A percentile compares a stretch with the other conserved stretches of the same genome.
Evolutionary conservation across 2,888 invertebrate species (phyloP).

Genomic region (Ctena decussata): DNA sequence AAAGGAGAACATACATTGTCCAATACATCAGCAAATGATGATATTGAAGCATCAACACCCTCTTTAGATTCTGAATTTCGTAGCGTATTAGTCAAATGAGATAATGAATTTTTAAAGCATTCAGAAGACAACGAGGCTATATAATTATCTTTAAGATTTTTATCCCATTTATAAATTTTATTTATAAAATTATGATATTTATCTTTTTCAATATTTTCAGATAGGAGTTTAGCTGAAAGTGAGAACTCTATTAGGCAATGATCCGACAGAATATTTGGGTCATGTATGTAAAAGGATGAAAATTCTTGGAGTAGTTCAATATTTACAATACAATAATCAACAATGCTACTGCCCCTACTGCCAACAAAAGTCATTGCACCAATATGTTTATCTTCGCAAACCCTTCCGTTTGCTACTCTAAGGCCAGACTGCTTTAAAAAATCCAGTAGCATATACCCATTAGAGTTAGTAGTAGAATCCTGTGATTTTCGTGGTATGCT

Average conservation of each 20-base stretch:
- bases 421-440: slow-evolving; percentile 34
- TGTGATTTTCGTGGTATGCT: neutral
- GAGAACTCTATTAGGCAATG: slow-evolving; percentile 25
- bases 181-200: neutral
- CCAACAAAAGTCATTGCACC: slow-evolving; percentile 22
- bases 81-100: neutral
- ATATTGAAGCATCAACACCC: neutral
- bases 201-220: no score
- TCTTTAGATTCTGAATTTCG: neutral
- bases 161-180: neutral
- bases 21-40: neutral
- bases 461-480: slow-evolving; percentile 11
- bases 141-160: neutral
- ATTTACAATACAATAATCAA: slow-evolving; percentile 4
- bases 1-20: neutral
- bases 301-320: neutral
- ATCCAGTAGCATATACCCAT: slow-evolving; percentile 25
- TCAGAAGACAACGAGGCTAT: neutral
- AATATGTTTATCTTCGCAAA: neutral
- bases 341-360: slow-evolving; percentile 13
- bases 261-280: slow-evolving; percentile 24
- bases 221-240: neutral
- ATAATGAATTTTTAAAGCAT: neutral
- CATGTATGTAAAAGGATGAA: slow-evolving; percentile 2
- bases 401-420: slow-evolving; percentile 26